Percentiles rank a stretch among this genome's conserved stretches.
Conservation (phyloP, 2,797 vertebrate genomes). For the Chromobotia macracanthus region DNA sequence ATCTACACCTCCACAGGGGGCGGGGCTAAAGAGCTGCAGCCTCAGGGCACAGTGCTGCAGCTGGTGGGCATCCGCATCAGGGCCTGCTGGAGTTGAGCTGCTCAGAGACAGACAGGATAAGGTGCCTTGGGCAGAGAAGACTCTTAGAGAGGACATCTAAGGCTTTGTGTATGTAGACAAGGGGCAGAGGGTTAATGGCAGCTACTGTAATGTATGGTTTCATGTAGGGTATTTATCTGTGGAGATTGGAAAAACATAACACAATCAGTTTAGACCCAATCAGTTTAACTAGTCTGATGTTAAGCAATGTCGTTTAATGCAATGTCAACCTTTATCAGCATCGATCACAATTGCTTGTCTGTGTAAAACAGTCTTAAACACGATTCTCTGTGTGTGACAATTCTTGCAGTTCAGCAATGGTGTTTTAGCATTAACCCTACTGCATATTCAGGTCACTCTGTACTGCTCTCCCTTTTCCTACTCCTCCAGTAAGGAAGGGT, state of each 20-base stretch:
- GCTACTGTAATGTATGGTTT: constrained; percentile 1
- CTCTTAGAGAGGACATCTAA: not conserved
- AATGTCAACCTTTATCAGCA: constrained; percentile 6
- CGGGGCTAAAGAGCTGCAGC: constrained; percentile 33
- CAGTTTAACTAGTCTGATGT: not conserved
- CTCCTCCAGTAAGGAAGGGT: constrained; percentile 27
- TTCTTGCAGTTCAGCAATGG: not conserved
- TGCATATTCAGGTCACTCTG: constrained; percentile 33
- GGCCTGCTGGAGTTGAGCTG: constrained; percentile 13
- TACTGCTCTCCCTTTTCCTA: constrained; percentile 37
- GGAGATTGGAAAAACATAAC: not conserved
- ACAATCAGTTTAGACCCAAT: not conserved
- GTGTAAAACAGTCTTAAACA: not conserved
- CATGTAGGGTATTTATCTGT: not conserved
- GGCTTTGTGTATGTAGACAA: not conserved
- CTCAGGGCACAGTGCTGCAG: constrained; percentile 28
- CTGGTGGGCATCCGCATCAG: constrained; percentile 15
- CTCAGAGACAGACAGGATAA: constrained; percentile 4
- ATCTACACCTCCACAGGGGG: constrained; percentile 51
- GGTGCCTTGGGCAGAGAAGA: constrained; percentile 14
- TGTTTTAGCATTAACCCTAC: constrained; percentile 32
- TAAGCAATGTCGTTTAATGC: not conserved
- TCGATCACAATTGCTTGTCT: not conserved
- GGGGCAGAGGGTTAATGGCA: not conserved
- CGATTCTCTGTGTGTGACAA: not conserved